Evolutionary conservation across 2,888 invertebrate species (phyloP).

Genomic region (Chalcis sispes): DNA sequence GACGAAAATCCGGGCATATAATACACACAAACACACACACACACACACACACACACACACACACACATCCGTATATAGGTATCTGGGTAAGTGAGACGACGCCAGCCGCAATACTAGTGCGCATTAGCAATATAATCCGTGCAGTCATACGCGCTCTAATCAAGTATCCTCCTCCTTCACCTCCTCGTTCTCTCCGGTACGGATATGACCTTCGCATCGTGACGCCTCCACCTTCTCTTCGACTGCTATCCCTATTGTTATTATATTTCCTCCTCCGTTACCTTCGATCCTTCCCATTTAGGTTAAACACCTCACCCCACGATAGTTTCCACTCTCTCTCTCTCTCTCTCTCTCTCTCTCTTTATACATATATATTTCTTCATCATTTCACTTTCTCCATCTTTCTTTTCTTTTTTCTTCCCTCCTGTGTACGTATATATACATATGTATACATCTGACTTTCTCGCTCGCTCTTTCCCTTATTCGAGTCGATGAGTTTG

Average conservation of each 20-base stretch:
- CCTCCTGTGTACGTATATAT: too few species aligned
- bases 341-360: conserved; percentile 11
- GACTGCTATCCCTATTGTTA: neutral
- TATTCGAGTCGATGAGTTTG: conserved; percentile 56
- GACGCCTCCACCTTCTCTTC: conserved; percentile 4
- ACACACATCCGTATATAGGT: too few species aligned
- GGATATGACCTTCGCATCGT: too few species aligned
- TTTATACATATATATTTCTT: neutral
- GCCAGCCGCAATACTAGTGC: conserved; percentile 1
- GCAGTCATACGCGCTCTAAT: conserved; percentile 41
- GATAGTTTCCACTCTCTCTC: conserved; percentile 5
- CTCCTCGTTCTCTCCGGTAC: too few species aligned
- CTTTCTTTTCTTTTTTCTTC: neutral
- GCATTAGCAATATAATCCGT: conserved; percentile 50
- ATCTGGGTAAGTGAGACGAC: too few species aligned
- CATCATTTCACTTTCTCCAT: conserved; percentile 8
- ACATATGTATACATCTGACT: neutral
- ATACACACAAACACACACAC: too few species aligned
- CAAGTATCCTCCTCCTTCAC: conserved; percentile 26
- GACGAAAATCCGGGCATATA: too few species aligned
- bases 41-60: too few species aligned
- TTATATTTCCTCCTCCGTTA: conserved; percentile 25
- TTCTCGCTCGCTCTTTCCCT: conserved; percentile 9
- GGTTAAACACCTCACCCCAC: neutral
- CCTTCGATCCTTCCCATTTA: neutral